A percentile compares a stretch with the other conserved stretches of the same genome.
These are phyloP conservation scores for Oscheius sp. DNA, from an alignment of 2,888 invertebrate species.

Conservation along the genomic window DNA sequence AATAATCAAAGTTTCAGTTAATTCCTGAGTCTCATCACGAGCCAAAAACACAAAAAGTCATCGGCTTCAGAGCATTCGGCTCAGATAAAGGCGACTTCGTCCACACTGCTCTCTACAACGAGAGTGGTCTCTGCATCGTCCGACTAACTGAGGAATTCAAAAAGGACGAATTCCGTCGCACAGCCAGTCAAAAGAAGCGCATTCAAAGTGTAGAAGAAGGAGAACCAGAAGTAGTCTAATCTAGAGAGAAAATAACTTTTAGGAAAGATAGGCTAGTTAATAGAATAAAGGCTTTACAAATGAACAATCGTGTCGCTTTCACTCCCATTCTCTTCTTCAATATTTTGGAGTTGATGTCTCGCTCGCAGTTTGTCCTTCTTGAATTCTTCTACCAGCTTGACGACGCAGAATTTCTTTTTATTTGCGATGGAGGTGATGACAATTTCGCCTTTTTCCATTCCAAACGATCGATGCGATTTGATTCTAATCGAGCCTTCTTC, in stretches of 20 bases:
- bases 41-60: background rate
- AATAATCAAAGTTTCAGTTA: background rate
- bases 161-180: background rate
- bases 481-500: background rate
- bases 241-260: too few relatives aligned
- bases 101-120: background rate
- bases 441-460: conserved; percentile 9
- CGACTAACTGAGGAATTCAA: conserved; percentile 2
- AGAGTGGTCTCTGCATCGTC: background rate
- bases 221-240: too few relatives aligned
- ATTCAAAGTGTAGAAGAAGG: too few relatives aligned
- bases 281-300: too few relatives aligned
- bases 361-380: conserved; percentile 1
- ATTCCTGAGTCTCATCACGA: conserved; percentile 7
- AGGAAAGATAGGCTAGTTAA: too few relatives aligned
- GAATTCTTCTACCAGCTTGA: conserved; percentile 7
- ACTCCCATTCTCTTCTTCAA: too few relatives aligned
- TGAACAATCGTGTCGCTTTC: too few relatives aligned
- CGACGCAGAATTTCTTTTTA: background rate
- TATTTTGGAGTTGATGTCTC: too few relatives aligned
- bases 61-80: background rate
- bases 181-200: too few relatives aligned
- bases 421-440: background rate
- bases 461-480: background rate
- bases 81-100: conserved; percentile 5